phyloP scores from a whole-genome alignment of 2,888 invertebrate species.

The Idaea dimidiata region DNA sequence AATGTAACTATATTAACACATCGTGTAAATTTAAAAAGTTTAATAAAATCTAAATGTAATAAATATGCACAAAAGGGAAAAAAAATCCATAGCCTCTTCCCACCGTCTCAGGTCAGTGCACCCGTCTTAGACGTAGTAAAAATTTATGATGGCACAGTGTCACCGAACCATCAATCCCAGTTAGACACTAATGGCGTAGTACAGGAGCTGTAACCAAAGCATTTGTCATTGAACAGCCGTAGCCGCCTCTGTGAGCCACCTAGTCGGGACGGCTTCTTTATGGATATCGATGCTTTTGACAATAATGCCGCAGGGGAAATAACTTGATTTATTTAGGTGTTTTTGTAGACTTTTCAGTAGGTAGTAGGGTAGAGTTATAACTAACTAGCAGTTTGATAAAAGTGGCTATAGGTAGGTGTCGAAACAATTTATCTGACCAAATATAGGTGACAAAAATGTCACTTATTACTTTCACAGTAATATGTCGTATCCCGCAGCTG shows the following conservation, averaged over 20 bases:
- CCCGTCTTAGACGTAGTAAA: constrained; percentile 33
- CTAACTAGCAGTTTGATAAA: neutral
- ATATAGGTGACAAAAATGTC: too few relatives aligned
- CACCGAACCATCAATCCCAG: constrained; percentile 57
- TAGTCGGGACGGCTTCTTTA: constrained; percentile 1
- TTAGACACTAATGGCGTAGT: constrained; percentile 58
- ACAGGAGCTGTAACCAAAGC: constrained; percentile 30
- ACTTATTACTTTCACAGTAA: too few relatives aligned
- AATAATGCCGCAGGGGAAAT: neutral
- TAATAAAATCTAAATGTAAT: neutral
- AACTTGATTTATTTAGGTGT: neutral
- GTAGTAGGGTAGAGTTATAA: neutral
- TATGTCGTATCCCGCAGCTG: too few relatives aligned
- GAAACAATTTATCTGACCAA: too few relatives aligned
- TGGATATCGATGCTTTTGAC: constrained; percentile 4
- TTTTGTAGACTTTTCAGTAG: constrained; percentile 8
- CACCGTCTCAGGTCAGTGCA: neutral
- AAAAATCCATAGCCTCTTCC: neutral
- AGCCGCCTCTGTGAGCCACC: too few relatives aligned
- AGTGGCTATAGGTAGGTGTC: neutral
- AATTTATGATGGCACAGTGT: constrained; percentile 56
- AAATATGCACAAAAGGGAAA: too few relatives aligned
- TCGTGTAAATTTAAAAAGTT: too few relatives aligned
- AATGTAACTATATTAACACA: too few relatives aligned
- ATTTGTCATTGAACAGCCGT: constrained; percentile 31